phyloP scores from a whole-genome alignment of 1,140 invertebrate genomes.

The Atta cephalotes region DNA sequence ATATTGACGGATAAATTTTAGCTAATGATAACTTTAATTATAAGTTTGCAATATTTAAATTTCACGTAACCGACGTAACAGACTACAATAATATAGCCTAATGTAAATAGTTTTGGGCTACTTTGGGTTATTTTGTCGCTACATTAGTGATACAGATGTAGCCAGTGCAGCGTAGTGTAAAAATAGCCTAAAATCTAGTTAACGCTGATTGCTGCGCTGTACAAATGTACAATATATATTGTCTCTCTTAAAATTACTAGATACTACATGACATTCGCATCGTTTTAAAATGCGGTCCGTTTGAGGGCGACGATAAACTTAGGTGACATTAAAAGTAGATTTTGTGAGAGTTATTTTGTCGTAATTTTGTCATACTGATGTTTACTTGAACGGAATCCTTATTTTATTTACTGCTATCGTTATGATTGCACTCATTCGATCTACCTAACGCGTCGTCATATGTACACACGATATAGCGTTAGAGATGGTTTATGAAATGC shows the following conservation, averaged over 20 bases:
- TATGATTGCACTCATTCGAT: background rate
- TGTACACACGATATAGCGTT: background rate
- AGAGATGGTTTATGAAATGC: constrained; percentile 21
- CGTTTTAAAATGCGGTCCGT: background rate
- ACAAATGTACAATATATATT: too few species aligned
- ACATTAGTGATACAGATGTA: too few species aligned
- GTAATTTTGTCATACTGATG: background rate
- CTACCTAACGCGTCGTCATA: background rate
- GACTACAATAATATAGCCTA: too few species aligned
- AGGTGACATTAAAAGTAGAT: background rate
- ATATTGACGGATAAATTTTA: too few species aligned
- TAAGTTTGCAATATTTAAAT: too few species aligned
- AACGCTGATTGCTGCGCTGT: too few species aligned
- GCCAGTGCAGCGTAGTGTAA: too few species aligned
- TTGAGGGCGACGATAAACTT: constrained; percentile 15
- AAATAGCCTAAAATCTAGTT: too few species aligned
- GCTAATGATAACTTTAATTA: too few species aligned
- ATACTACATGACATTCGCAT: background rate
- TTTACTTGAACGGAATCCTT: background rate
- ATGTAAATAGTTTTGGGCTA: too few species aligned
- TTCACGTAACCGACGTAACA: too few species aligned
- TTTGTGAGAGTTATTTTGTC: background rate
- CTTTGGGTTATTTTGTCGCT: too few species aligned
- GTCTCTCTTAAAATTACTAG: background rate
- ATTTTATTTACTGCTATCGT: constrained; percentile 1